Percentiles rank a stretch among this genome's conserved stretches.
phyloP scores from a whole-genome alignment of 2,113 vertebrate species.

The Tragelaphus imberbis region DNA sequence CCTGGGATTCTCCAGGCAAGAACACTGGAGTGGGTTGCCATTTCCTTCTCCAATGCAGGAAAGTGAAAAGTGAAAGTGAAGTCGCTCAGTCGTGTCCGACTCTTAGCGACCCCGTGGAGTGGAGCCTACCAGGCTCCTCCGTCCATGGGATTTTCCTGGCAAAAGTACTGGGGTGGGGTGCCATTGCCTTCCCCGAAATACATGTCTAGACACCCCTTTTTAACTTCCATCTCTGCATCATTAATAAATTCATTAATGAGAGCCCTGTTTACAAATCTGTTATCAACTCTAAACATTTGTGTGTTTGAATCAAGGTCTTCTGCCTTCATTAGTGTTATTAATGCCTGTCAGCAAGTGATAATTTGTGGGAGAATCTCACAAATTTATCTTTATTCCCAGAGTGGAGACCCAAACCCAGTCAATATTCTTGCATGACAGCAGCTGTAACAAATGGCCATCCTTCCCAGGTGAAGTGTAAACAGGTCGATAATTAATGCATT shows the following conservation, averaged over 20 bases:
- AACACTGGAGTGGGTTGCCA: too few relatives aligned
- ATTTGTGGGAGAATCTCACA: constrained; percentile 46
- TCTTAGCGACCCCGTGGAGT: too few relatives aligned
- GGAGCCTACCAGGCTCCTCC: too few relatives aligned
- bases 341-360: constrained; percentile 56
- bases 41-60: too few relatives aligned
- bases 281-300: constrained; percentile 57
- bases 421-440: constrained; percentile 62
- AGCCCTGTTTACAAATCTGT: constrained; percentile 36
- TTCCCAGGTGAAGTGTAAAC: constrained; percentile 67
- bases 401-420: constrained; percentile 37
- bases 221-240: constrained; percentile 34
- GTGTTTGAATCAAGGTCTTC: constrained; percentile 8
- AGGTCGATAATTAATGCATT: constrained; percentile 69
- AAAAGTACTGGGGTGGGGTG: too few relatives aligned
- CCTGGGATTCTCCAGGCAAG: too few relatives aligned
- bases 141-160: too few relatives aligned
- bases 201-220: constrained; percentile 31
- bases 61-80: too few relatives aligned
- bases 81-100: too few relatives aligned
- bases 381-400: constrained; percentile 55
- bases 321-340: constrained; percentile 57
- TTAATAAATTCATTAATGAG: constrained; percentile 59
- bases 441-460: constrained; percentile 64
- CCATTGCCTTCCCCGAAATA: too few relatives aligned